phyloP scores from a whole-genome alignment of 2,113 vertebrate genomes.

The Macrotis lagotis region DNA sequence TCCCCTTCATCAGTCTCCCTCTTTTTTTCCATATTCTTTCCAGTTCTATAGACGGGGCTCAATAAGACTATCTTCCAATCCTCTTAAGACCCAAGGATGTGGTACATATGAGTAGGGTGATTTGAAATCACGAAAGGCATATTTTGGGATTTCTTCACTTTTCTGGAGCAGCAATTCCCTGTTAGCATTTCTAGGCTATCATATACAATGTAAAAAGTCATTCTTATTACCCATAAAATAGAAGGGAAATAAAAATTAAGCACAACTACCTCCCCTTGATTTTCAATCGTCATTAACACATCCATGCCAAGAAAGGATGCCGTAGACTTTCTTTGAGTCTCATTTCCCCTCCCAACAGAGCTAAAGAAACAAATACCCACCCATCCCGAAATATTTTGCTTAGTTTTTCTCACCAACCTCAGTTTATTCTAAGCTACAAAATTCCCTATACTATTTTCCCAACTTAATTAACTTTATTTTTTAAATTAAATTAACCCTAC shows the following conservation, averaged over 20 bases:
- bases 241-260: neutral
- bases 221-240: neutral
- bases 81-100: neutral
- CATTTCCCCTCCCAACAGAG: neutral
- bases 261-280: neutral
- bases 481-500: constrained; percentile 16
- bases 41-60: neutral
- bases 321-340: neutral
- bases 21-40: too few relatives aligned
- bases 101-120: neutral
- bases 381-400: neutral
- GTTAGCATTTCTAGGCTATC: neutral
- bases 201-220: neutral
- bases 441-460: neutral
- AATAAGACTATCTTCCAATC: neutral
- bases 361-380: neutral
- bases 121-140: neutral
- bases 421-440: neutral
- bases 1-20: too few relatives aligned
- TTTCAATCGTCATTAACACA: neutral
- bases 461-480: neutral
- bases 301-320: neutral
- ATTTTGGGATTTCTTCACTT: neutral
- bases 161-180: neutral
- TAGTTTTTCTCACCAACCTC: neutral